Evolutionary conservation across 2,888 invertebrate genomes (phyloP), one percentile per base, ranked within the genome.

Genomic region (Phaedon cochleariae): DNA sequence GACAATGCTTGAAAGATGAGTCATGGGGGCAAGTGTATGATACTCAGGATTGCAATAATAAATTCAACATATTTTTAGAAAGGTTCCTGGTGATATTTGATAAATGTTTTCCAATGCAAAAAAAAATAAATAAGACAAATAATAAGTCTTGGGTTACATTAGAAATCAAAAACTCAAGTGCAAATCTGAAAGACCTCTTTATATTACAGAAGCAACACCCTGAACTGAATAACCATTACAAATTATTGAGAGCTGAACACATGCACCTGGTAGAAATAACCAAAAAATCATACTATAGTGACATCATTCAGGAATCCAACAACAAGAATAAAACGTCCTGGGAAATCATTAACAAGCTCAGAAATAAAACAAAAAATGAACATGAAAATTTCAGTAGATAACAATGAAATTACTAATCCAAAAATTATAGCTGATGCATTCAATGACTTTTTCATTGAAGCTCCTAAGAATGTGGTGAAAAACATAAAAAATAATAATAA

Each of bases 221-320:
- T 1, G 53, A 31, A 0, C 31, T 53, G 9, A 2, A 21, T 1
- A 9, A 17, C 6, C 1, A 1, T 3, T 18, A 34, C 53, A 53
- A 53, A 53, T 34, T 12, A 34, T 17, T 4, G 31, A 17, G 17
- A 31, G 17, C 2, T 3, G 31, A 53, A 29, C 31, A 53, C 18
- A 53, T 31, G 17, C 53, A 53, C 17, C 34, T 53, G 18, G 31
- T 53, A 12, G 53, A 53, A 53, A 31, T 17, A 15, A 17, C 31
- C 5, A 53, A 53, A 41, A 53, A 53, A 53, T 20, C 29, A 53
- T 53, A n/a, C 34, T 53, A 31, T 53, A 53, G 53, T 53, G 31
- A 21, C 12, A 1, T 48, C 5, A 48, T 48, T 3, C n/a, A 15
- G 41, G 6, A 41, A 15, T 41, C 41, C 12, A 34, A 53, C 10